These are phyloP conservation scores for Labeo catla DNA, from an alignment of 2,113 vertebrate species.

Conservation along the genomic window DNA sequence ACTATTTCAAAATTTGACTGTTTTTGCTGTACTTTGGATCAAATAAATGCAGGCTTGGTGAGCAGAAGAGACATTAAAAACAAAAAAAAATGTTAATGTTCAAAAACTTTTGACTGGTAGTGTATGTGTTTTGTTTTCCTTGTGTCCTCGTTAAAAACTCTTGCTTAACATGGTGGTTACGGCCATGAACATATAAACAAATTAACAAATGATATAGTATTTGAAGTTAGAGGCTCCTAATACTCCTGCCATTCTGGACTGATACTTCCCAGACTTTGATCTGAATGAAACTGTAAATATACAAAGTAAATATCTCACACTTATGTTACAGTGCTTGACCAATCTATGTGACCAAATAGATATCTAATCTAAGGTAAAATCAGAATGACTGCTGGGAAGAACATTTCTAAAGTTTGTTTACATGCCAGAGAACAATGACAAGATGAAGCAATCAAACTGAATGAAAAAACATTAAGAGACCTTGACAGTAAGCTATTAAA, in stretches of 20 bases:
- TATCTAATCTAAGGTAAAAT: neutral
- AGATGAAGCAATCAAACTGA: conserved; percentile 2
- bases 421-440: neutral
- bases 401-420: conserved; percentile 12
- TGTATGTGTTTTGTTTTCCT: neutral
- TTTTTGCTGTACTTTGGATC: too few species aligned
- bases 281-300: conserved; percentile 21
- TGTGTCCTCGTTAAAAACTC: neutral
- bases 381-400: neutral
- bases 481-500: neutral
- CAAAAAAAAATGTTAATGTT: too few species aligned
- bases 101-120: too few species aligned
- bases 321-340: conserved; percentile 10
- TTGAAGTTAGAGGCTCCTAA: neutral
- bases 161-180: neutral
- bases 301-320: conserved; percentile 30
- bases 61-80: too few species aligned
- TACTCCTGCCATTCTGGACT: neutral
- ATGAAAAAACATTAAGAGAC: neutral
- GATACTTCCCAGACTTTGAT: conserved; percentile 32
- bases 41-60: too few species aligned
- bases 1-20: too few species aligned
- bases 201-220: neutral
- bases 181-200: neutral
- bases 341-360: conserved; percentile 19